A percentile compares a stretch with the other conserved stretches of the same genome.
These are phyloP conservation scores for Solenodon paradoxus DNA, from an alignment of 2,113 vertebrate genomes.

Conservation along the genomic window DNA sequence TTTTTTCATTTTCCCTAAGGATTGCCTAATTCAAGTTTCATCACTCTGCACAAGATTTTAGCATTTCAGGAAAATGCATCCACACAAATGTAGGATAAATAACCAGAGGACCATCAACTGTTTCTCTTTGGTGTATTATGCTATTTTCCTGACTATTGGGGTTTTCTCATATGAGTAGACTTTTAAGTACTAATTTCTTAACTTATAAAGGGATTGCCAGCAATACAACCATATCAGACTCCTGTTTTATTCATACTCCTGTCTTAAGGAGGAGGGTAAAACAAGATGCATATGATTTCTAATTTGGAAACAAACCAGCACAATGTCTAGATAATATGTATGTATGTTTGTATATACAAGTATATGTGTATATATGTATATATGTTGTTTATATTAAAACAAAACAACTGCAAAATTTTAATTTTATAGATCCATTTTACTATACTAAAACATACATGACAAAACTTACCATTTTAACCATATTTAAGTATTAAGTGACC, in stretches of 20 bases:
- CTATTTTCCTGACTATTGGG: background rate
- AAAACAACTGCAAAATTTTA: too few relatives aligned
- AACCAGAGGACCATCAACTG: accelerated
- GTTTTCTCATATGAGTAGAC: background rate
- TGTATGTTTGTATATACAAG: too few relatives aligned
- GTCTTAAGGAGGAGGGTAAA: too few relatives aligned
- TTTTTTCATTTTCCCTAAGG: background rate
- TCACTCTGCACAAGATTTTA: background rate
- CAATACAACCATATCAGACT: background rate
- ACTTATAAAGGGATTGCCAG: background rate
- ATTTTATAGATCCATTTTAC: too few relatives aligned
- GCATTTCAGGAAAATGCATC: background rate
- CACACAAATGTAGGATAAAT: background rate
- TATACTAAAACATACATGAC: too few relatives aligned
- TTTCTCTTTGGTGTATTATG: background rate
- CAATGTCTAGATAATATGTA: too few relatives aligned
- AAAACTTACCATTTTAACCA: too few relatives aligned
- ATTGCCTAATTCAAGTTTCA: background rate
- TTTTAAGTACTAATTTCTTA: background rate
- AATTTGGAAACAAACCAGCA: background rate
- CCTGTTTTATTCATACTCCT: background rate
- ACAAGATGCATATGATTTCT: accelerated
- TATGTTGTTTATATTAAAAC: too few relatives aligned
- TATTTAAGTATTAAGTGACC: too few relatives aligned
- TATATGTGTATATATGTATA: too few relatives aligned